Conservation (phyloP, 2,113 vertebrate species). For the Carlito syrichta region DNA sequence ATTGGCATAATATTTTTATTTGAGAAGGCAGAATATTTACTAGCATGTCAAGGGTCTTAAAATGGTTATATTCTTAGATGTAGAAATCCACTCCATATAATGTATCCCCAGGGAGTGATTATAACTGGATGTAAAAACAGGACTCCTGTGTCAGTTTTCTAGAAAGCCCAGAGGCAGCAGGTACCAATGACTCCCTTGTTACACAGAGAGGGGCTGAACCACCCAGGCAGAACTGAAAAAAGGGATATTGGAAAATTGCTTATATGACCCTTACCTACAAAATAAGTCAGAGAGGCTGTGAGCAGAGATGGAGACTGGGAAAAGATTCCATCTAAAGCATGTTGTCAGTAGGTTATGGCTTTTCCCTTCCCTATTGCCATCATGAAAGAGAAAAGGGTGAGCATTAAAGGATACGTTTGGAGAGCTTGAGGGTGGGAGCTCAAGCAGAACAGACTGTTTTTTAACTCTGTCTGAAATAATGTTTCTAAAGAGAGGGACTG, state of each 20-base stretch:
- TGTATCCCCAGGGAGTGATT: not conserved
- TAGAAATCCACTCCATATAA: not conserved
- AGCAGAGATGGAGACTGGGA: not conserved
- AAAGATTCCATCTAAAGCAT: not conserved
- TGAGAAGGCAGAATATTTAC: not conserved
- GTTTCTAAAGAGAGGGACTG: not conserved
- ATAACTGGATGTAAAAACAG: not conserved
- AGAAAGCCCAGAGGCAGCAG: not conserved
- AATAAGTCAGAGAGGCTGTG: not conserved
- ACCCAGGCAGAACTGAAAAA: not conserved
- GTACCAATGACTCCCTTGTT: not conserved
- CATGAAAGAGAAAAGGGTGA: not conserved
- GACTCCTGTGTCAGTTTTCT: not conserved
- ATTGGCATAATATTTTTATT: not conserved
- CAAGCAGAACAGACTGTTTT: not conserved
- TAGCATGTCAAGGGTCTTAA: not conserved
- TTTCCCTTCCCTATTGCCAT: not conserved
- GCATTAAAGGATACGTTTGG: not conserved
- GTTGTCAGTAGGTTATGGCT: not conserved
- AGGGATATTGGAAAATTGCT: not conserved
- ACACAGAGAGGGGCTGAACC: not conserved
- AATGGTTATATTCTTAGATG: not conserved
- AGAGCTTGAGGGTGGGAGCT: rapidly evolving
- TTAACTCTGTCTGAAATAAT: not conserved
- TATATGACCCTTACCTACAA: not conserved